Percentiles rank a stretch among this genome's conserved stretches.
phyloP scores from a whole-genome alignment of 2,113 vertebrate genomes.

The Erythrocercus mccallii region DNA sequence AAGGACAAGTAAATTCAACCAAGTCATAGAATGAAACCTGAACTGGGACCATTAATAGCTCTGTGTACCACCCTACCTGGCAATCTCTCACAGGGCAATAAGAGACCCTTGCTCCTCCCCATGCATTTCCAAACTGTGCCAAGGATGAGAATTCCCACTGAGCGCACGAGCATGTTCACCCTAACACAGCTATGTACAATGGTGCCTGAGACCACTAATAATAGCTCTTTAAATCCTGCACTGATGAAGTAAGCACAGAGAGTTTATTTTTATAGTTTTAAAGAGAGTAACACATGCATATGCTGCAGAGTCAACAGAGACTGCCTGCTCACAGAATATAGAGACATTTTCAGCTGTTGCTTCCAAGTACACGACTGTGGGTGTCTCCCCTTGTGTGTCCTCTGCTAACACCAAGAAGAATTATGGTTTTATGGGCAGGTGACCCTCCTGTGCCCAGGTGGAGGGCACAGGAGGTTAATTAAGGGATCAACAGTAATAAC shows the following conservation, averaged over 20 bases:
- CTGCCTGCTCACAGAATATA: slow-evolving; percentile 28
- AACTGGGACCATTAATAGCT: neutral
- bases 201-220: slow-evolving; percentile 49
- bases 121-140: neutral
- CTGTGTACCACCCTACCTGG: neutral
- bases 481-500: neutral
- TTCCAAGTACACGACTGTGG: neutral
- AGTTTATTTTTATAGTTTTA: slow-evolving; percentile 59
- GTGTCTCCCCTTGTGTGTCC: neutral
- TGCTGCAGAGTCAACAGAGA: slow-evolving; percentile 39
- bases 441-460: neutral
- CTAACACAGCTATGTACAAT: slow-evolving; percentile 9
- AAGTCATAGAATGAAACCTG: neutral
- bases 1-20: neutral
- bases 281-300: slow-evolving; percentile 37
- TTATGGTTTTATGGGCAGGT: neutral
- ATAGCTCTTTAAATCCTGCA: slow-evolving; percentile 55
- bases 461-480: neutral
- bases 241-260: slow-evolving; percentile 45
- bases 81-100: neutral
- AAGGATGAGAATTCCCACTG: slow-evolving; percentile 24
- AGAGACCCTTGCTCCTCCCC: neutral
- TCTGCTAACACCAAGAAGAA: slow-evolving; percentile 10
- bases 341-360: neutral
- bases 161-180: neutral